These are phyloP conservation scores for Hoplodrina ambigua DNA, from an alignment of 2,888 invertebrate genomes.

Conservation along the genomic window DNA sequence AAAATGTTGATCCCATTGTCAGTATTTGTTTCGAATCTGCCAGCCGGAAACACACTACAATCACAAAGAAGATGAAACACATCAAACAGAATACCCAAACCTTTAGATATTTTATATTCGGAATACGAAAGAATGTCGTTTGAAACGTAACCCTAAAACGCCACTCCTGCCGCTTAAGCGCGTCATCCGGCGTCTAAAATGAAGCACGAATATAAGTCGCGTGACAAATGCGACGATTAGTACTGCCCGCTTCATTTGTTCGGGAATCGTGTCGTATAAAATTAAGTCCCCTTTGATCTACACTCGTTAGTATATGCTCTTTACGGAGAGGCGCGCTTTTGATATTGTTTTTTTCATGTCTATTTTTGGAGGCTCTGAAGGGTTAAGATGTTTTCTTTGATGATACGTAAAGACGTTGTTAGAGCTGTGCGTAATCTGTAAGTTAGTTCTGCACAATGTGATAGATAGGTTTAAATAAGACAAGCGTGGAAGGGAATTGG, in stretches of 20 bases:
- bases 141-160: conserved; percentile 42
- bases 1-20: conserved; percentile 2
- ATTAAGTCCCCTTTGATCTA: conserved; percentile 64
- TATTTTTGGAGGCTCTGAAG: conserved; percentile 46
- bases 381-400: conserved; percentile 46
- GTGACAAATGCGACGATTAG: conserved; percentile 65
- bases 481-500: neutral
- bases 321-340: conserved; percentile 38
- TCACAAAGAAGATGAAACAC: conserved; percentile 35
- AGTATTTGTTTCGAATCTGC: conserved; percentile 10
- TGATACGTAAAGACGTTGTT: conserved; percentile 27
- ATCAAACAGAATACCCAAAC: conserved; percentile 30
- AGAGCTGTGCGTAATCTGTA: neutral
- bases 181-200: conserved; percentile 51
- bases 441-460: neutral
- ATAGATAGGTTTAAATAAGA: neutral
- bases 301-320: conserved; percentile 59
- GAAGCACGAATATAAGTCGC: conserved; percentile 40
- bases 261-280: conserved; percentile 66
- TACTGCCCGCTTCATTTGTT: conserved; percentile 68
- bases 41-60: conserved; percentile 25
- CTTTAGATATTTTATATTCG: conserved; percentile 30
- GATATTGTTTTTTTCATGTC: conserved; percentile 38
- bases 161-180: conserved; percentile 11
- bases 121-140: conserved; percentile 33